phyloP scores from a whole-genome alignment of 2,888 invertebrate species.

The Epistrophella euchroma region DNA sequence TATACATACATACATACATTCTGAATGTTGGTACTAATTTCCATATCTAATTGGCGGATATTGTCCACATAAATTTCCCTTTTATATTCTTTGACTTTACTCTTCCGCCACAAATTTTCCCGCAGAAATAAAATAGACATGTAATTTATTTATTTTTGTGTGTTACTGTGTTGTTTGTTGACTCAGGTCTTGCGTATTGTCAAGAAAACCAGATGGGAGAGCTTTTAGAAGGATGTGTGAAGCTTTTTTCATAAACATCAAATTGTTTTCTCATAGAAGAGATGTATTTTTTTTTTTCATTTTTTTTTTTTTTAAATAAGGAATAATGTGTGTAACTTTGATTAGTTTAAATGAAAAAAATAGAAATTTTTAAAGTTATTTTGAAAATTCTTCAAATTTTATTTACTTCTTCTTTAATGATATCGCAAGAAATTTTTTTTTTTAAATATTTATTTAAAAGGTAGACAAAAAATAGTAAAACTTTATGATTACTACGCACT shows the following conservation, averaged over 20 bases:
- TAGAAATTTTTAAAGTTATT: too few relatives aligned
- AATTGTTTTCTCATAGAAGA: not conserved
- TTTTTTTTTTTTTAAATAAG: too few relatives aligned
- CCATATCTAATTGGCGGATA: slow-evolving; percentile 69
- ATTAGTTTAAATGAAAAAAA: too few relatives aligned
- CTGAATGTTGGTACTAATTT: slow-evolving; percentile 61
- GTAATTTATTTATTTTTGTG: slow-evolving; percentile 16
- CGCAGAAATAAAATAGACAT: slow-evolving; percentile 21
- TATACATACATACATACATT: slow-evolving; percentile 15
- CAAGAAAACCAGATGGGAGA: slow-evolving; percentile 23
- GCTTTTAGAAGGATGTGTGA: slow-evolving; percentile 20
- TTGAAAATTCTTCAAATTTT: too few relatives aligned
- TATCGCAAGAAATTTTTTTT: too few relatives aligned
- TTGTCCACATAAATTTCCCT: slow-evolving; percentile 57
- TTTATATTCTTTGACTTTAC: slow-evolving; percentile 16
- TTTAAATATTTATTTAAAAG: too few relatives aligned
- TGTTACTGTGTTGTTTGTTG: slow-evolving; percentile 8
- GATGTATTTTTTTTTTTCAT: not conserved
- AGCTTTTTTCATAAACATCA: slow-evolving; percentile 1
- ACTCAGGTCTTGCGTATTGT: slow-evolving; percentile 54
- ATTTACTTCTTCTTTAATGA: too few relatives aligned
- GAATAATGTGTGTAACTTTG: too few relatives aligned
- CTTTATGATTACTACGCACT: too few relatives aligned
- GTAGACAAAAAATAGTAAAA: too few relatives aligned
- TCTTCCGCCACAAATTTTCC: slow-evolving; percentile 33